A percentile compares a stretch with the other conserved stretches of the same genome.
phyloP scores from a whole-genome alignment of 2,888 invertebrate genomes.

The Aphodius granarius region DNA sequence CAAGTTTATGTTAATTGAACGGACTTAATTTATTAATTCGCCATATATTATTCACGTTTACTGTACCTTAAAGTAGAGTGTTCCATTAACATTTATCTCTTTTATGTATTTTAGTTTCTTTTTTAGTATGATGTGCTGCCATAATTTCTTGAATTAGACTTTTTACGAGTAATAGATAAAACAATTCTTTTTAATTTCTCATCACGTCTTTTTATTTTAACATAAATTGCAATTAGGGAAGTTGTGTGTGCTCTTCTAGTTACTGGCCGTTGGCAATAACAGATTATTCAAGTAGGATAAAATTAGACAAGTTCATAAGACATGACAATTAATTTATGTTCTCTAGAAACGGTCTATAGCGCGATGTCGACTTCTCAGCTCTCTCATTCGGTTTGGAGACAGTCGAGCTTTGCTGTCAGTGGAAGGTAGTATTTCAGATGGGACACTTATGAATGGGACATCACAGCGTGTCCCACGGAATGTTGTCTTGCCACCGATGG shows the following conservation, averaged over 20 bases:
- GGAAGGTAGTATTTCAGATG: constrained; percentile 35
- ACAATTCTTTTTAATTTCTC: no score
- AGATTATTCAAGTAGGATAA: neutral
- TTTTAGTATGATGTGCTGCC: no score
- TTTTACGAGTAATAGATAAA: no score
- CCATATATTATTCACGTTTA: neutral
- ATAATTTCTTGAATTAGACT: no score
- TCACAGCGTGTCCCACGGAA: constrained; percentile 47
- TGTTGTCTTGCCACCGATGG: constrained; percentile 43
- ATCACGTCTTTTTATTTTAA: no score
- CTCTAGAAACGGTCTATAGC: neutral
- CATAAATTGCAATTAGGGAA: no score
- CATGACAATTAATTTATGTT: constrained; percentile 31
- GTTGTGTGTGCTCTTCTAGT: neutral
- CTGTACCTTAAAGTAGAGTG: neutral
- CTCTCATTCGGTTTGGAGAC: neutral
- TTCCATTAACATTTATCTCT: neutral
- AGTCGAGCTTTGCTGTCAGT: constrained; percentile 6
- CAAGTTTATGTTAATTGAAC: neutral
- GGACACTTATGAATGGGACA: constrained; percentile 52
- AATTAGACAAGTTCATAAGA: constrained; percentile 4
- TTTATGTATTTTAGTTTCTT: neutral
- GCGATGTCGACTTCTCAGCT: neutral
- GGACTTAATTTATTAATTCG: neutral
- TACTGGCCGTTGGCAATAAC: neutral